These are phyloP conservation scores for Drosophila melanica DNA, from an alignment of 1,140 invertebrate genomes.

Conservation along the genomic window DNA sequence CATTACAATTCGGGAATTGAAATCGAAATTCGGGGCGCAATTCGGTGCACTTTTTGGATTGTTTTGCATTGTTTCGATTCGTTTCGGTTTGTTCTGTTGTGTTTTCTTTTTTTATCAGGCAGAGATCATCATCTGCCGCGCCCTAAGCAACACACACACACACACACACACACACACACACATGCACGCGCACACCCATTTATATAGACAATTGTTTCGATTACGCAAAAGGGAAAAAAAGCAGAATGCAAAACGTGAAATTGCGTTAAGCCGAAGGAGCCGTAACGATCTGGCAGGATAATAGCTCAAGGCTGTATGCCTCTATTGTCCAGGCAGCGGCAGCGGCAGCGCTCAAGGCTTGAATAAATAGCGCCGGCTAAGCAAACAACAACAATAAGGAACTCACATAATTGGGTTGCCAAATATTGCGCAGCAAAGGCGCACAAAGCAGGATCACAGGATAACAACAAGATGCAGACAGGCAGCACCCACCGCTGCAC, in stretches of 20 bases:
- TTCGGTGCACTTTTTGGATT: slow-evolving; percentile 44
- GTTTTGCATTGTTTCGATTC: slow-evolving; percentile 39
- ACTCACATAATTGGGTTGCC: slow-evolving; percentile 70
- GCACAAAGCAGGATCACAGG: slow-evolving; percentile 5
- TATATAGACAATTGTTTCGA: slow-evolving; percentile 68
- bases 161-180: neutral
- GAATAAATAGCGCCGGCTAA: slow-evolving; percentile 75
- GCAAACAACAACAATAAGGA: slow-evolving; percentile 47
- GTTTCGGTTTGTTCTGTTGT: slow-evolving; percentile 25
- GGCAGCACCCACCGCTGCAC: slow-evolving; percentile 36
- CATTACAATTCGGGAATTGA: neutral
- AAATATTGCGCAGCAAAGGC: slow-evolving; percentile 64
- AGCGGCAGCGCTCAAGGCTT: slow-evolving; percentile 41
- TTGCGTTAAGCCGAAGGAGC: slow-evolving; percentile 26
- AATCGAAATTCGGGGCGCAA: slow-evolving; percentile 33
- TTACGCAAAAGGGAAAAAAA: slow-evolving; percentile 68
- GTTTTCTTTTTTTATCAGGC: slow-evolving; percentile 60
- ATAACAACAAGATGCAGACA: neutral
- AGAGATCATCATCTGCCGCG: slow-evolving; percentile 33
- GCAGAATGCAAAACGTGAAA: slow-evolving; percentile 49
- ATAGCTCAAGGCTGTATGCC: slow-evolving; percentile 79
- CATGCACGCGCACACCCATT: neutral
- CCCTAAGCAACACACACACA: slow-evolving; percentile 21
- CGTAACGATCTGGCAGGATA: slow-evolving; percentile 58
- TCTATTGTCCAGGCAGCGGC: slow-evolving; percentile 54